A percentile compares a stretch with the other conserved stretches of the same genome.
Evolutionary conservation across 2,113 vertebrate genomes (phyloP).

Genomic region (Cyphomyrus plagiostoma): DNA sequence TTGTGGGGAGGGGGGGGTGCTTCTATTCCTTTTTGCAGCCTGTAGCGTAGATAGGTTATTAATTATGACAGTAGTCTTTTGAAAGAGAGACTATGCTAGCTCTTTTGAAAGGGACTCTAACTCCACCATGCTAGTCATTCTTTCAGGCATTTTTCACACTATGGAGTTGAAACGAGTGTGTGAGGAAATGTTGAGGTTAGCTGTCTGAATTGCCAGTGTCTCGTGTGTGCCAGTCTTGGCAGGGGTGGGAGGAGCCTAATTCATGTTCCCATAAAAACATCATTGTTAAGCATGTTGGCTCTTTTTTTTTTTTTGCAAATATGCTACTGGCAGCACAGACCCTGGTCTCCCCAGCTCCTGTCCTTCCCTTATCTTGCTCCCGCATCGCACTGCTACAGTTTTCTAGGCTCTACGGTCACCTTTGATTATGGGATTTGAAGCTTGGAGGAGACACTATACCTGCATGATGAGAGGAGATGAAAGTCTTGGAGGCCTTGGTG

Average conservation of each 20-base stretch:
- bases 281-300: background rate
- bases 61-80: background rate
- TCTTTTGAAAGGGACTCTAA: background rate
- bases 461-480: background rate
- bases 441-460: background rate
- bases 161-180: background rate
- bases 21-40: background rate
- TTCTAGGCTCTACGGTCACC: background rate
- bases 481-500: background rate
- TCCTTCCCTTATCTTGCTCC: background rate
- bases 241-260: background rate
- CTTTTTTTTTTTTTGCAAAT: background rate
- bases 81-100: background rate
- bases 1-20: background rate
- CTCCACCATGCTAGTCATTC: background rate
- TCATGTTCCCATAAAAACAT: background rate
- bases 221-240: background rate
- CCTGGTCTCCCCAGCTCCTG: background rate
- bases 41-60: background rate
- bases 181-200: background rate
- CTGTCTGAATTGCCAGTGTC: background rate
- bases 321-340: background rate
- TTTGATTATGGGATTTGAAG: slow-evolving; percentile 12
- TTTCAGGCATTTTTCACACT: background rate
- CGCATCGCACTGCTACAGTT: background rate